Base-by-base conservation (phyloP, 2,797 vertebrate genomes). In the Etheostoma nigrum region DNA sequence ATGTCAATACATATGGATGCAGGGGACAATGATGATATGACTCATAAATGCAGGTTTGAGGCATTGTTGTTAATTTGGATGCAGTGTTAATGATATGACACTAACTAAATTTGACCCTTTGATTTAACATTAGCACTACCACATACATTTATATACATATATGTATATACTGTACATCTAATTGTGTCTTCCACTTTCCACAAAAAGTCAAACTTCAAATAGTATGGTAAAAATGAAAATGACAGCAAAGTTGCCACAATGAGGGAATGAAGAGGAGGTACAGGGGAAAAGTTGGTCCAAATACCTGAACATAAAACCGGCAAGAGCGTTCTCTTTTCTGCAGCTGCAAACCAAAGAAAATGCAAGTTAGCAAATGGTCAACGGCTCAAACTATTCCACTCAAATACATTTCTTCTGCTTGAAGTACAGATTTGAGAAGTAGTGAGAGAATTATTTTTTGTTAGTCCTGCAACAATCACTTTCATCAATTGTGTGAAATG, bases 281-380 rank as follows among this genome's bases (percentile, higher is more conserved):
- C 44, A 33, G 77, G 74, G 58, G 48, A 19, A 59, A 69, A 66
- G 75, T 47, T 53, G n/a, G 59, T 93, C 87, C 94, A 92, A 96
- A 95, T 99, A 99, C 98, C 98, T 99, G 98, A 88, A 99, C 96
- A 93, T 99, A 99, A 94, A 97, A 97, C 90, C 98, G 97, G 96
- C 98, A 99, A 83, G 97, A 99, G 87, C 97, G 97, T 88, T 99
- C 98, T 93, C 98, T 95, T 96, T 99, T 99, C 97, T 99, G 98
- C 94, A 99, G 97, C 98, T 99, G 97, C 93, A 95, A 96, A 90
- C 93, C 89, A 84, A 83, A 88, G 83, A 82, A 72, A 91, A 83
- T 33, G 40, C 47, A 66, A 80, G 84, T 92, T 90, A 93, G 89
- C 12, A 78, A 71, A 60, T 79, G n/a, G 49, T 75, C 52, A 76